phyloP scores from a whole-genome alignment of 2,888 invertebrate genomes.

The Dynastes maya region DNA sequence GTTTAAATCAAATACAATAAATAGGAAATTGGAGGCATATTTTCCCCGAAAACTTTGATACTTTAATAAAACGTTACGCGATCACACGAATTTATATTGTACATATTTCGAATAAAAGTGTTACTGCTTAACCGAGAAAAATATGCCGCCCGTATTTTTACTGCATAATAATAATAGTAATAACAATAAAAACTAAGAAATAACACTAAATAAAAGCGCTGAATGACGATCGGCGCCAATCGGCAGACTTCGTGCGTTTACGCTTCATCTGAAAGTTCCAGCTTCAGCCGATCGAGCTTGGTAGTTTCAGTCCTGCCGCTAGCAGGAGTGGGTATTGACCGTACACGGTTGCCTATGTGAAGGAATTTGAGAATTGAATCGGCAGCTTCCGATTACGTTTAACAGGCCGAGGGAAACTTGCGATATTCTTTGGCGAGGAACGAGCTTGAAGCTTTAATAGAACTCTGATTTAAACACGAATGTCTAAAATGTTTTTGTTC shows the following conservation, averaged over 20 bases:
- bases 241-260: constrained; percentile 54
- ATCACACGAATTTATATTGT: neutral
- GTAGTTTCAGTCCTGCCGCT: constrained; percentile 49
- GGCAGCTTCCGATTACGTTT: constrained; percentile 20
- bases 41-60: too few relatives aligned
- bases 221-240: constrained; percentile 51
- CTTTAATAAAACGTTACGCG: neutral
- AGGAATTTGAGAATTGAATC: constrained; percentile 25
- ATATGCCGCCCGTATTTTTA: constrained; percentile 9
- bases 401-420: neutral
- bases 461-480: neutral
- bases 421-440: neutral
- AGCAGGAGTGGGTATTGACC: constrained; percentile 41
- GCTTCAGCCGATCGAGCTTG: constrained; percentile 52
- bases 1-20: too few relatives aligned
- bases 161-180: constrained; percentile 23
- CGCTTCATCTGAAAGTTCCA: constrained; percentile 57
- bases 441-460: neutral
- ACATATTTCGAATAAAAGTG: neutral
- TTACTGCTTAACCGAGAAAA: neutral
- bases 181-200: constrained; percentile 57
- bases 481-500: neutral
- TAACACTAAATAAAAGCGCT: constrained; percentile 54
- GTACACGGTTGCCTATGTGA: constrained; percentile 4
- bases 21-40: too few relatives aligned